These are phyloP conservation scores for Coccyzus lansbergi DNA, from an alignment of 2,797 vertebrate species.

Conservation along the genomic window DNA sequence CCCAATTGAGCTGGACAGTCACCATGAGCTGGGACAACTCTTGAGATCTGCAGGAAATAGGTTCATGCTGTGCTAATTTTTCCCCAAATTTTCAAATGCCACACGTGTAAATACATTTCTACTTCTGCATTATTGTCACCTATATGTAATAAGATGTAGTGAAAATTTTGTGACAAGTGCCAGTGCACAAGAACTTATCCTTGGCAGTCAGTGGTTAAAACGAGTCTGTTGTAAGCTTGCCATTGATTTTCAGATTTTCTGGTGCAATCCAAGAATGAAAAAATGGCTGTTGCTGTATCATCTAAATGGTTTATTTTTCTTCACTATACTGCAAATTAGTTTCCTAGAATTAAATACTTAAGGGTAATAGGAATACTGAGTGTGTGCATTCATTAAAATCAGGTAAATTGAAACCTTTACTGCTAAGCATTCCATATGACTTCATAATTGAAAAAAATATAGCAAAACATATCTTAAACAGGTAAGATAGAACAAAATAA, in stretches of 20 bases:
- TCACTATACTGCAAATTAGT: neutral
- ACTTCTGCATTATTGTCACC: neutral
- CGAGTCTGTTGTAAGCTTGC: neutral
- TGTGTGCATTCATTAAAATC: slow-evolving; percentile 22
- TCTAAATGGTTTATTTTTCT: neutral
- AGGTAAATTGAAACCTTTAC: slow-evolving; percentile 13
- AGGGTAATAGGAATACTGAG: neutral
- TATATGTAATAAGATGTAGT: neutral
- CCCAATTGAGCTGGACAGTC: neutral
- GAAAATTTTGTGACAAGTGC: neutral
- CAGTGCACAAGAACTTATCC: neutral
- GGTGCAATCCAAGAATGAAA: neutral
- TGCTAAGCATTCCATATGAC: neutral
- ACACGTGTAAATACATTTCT: neutral
- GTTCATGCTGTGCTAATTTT: neutral
- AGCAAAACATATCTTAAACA: neutral
- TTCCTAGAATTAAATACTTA: slow-evolving; percentile 24
- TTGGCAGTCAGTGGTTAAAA: neutral
- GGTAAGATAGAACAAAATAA: neutral
- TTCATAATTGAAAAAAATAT: neutral
- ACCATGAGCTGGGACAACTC: neutral
- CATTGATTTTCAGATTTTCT: neutral
- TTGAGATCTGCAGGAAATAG: neutral
- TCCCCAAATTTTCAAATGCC: neutral
- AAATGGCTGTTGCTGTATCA: neutral